These are phyloP conservation scores for Megaceryle maxima DNA, from an alignment of 2,113 vertebrate genomes.

Conservation along the genomic window DNA sequence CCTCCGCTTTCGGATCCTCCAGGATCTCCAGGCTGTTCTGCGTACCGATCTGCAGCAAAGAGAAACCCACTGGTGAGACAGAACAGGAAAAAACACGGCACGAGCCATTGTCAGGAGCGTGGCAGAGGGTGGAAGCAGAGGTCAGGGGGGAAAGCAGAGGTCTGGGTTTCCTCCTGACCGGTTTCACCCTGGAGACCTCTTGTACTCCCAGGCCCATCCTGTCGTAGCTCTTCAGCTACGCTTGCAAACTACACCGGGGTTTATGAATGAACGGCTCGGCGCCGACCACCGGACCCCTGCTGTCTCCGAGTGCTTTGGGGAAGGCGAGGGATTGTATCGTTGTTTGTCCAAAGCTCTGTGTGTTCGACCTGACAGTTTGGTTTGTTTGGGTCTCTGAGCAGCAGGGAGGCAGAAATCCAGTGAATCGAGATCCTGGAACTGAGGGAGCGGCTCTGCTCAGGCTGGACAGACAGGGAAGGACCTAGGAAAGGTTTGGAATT, in stretches of 20 bases:
- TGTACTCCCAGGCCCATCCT: neutral
- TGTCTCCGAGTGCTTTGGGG: neutral
- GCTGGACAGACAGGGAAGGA: neutral
- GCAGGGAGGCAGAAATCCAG: neutral
- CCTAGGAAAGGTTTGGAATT: neutral
- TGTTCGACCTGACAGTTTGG: neutral
- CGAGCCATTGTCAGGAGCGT: accelerated
- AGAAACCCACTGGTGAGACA: neutral
- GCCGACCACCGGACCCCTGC: neutral
- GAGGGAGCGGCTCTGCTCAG: neutral
- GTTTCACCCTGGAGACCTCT: neutral
- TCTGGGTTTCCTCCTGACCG: neutral
- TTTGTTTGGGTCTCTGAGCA: neutral
- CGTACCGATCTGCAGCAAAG: slow-evolving; percentile 83
- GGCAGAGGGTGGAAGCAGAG: neutral
- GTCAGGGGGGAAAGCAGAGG: neutral
- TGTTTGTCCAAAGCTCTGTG: neutral
- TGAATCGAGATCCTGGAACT: neutral
- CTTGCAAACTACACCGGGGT: neutral
- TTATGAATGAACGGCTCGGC: neutral
- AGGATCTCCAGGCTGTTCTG: slow-evolving; percentile 96
- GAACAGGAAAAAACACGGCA: neutral
- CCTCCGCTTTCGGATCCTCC: slow-evolving; percentile 91
- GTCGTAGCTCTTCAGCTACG: neutral
- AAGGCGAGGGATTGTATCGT: neutral